Evolutionary conservation across 2,797 vertebrate species (phyloP).

Genomic region (Takifugu rubripes): DNA sequence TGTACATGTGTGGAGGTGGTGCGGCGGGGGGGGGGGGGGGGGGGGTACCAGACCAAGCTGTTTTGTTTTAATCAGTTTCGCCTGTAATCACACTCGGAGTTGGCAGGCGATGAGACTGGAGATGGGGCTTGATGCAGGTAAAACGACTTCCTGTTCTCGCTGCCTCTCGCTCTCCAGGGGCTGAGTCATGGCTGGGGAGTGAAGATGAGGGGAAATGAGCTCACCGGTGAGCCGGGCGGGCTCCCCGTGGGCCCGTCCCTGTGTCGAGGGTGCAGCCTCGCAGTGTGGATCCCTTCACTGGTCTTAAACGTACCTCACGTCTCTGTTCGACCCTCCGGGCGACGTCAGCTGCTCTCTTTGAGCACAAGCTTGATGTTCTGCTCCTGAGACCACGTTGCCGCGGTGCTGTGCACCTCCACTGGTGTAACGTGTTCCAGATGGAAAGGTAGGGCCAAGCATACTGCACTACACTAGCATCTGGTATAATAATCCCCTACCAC

Average conservation of each 20-base stretch:
- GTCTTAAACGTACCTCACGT: constrained; percentile 15
- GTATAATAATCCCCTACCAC: constrained; percentile 63
- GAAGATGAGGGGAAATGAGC: constrained; percentile 73
- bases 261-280: neutral
- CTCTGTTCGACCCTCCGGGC: constrained; percentile 19
- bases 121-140: constrained; percentile 60
- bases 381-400: constrained; percentile 51
- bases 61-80: constrained; percentile 77
- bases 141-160: constrained; percentile 72
- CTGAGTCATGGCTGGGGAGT: constrained; percentile 72
- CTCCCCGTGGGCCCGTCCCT: constrained; percentile 55
- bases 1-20: constrained; percentile 32
- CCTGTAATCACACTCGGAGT: constrained; percentile 68
- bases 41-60: constrained; percentile 43
- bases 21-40: constrained; percentile 5
- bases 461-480: constrained; percentile 61
- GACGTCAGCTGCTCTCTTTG: constrained; percentile 58
- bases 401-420: constrained; percentile 51
- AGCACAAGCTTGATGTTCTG: constrained; percentile 27
- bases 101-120: constrained; percentile 70
- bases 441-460: constrained; percentile 68
- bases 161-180: constrained; percentile 29
- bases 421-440: constrained; percentile 70
- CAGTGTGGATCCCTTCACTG: constrained; percentile 8
- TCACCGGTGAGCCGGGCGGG: constrained; percentile 65